phyloP scores from a whole-genome alignment of 2,113 vertebrate species.

The Tonatia bakeri region DNA sequence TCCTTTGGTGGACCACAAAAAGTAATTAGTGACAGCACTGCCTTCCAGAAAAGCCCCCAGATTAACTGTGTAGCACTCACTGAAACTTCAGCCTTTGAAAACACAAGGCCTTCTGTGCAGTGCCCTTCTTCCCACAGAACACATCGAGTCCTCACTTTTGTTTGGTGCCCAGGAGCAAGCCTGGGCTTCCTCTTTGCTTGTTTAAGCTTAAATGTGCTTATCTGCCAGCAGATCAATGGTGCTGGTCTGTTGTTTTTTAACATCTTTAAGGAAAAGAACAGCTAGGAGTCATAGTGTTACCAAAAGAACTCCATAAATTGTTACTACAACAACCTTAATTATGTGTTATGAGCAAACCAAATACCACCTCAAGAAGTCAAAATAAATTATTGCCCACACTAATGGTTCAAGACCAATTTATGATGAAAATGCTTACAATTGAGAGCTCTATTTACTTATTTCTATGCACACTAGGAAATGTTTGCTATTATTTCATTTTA shows the following conservation, averaged over 20 bases:
- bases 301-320: slow-evolving; percentile 23
- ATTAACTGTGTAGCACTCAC: neutral
- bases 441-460: neutral
- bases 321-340: slow-evolving; percentile 11
- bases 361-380: neutral
- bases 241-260: slow-evolving; percentile 34
- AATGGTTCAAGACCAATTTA: slow-evolving; percentile 14
- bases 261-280: neutral
- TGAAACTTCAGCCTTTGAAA: neutral
- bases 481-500: slow-evolving; percentile 11
- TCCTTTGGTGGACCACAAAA: neutral
- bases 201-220: neutral
- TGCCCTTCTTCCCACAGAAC: neutral
- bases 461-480: neutral
- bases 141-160: neutral
- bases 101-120: neutral
- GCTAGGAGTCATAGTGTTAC: neutral
- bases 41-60: neutral
- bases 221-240: neutral
- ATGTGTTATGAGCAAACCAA: neutral
- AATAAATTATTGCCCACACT: neutral
- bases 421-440: neutral
- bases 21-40: neutral
- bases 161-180: neutral
- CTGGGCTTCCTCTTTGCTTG: neutral